These are phyloP conservation scores for Argynnis bischoffii DNA, from an alignment of 2,888 invertebrate genomes.

Conservation along the genomic window DNA sequence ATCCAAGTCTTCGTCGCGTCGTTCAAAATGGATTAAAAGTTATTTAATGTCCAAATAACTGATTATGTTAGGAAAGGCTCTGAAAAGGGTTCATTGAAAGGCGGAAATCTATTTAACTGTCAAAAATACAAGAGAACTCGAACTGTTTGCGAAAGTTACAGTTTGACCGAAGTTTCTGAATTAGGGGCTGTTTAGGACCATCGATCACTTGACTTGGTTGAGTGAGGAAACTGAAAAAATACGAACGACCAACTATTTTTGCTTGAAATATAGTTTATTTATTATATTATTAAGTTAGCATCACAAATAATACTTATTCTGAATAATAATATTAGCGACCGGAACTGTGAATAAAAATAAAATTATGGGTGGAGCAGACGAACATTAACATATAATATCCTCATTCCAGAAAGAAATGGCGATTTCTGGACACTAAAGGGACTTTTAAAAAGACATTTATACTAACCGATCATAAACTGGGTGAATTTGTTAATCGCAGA, in stretches of 20 bases:
- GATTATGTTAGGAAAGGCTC: constrained; percentile 23
- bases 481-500: constrained; percentile 3
- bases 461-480: neutral
- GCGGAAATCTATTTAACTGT: constrained; percentile 38
- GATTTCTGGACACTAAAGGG: neutral
- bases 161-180: constrained; percentile 28
- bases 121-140: constrained; percentile 36
- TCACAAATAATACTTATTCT: neutral
- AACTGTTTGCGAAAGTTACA: constrained; percentile 25
- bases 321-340: neutral
- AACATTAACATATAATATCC: too few relatives aligned
- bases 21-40: constrained; percentile 33
- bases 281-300: neutral
- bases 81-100: constrained; percentile 33
- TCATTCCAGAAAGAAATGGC: too few relatives aligned
- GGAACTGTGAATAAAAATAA: too few relatives aligned
- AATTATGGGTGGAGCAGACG: too few relatives aligned
- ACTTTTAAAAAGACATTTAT: constrained; percentile 4
- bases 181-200: constrained; percentile 27
- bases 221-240: neutral
- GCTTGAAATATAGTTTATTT: neutral
- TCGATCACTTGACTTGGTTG: constrained; percentile 26
- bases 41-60: constrained; percentile 32
- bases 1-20: constrained; percentile 23
- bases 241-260: constrained; percentile 1